These are phyloP conservation scores for Campoletis sonorensis DNA, from an alignment of 1,140 invertebrate species.

Conservation along the genomic window DNA sequence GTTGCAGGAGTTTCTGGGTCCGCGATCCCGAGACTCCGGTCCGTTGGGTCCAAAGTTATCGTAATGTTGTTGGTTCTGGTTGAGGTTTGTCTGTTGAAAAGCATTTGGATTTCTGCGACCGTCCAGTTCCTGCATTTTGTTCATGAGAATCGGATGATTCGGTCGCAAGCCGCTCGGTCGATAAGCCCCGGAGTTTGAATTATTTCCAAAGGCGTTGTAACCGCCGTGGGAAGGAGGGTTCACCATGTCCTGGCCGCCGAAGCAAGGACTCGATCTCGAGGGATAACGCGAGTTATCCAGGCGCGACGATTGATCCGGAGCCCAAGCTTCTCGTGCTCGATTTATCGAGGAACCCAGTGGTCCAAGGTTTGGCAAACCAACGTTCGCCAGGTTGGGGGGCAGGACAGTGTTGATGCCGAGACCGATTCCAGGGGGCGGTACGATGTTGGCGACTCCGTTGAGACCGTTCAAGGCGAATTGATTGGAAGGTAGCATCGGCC, in stretches of 20 bases:
- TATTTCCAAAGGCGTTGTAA: slow-evolving; percentile 19
- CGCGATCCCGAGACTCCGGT: slow-evolving; percentile 41
- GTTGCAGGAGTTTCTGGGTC: slow-evolving; percentile 52
- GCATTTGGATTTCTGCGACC: slow-evolving; percentile 80
- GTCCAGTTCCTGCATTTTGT: slow-evolving; percentile 77
- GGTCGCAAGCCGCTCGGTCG: slow-evolving; percentile 30
- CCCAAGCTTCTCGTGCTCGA: slow-evolving; percentile 62
- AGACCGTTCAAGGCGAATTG: slow-evolving; percentile 70
- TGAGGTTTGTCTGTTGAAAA: slow-evolving; percentile 65
- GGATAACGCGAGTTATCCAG: slow-evolving; percentile 62
- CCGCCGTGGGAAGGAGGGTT: background rate
- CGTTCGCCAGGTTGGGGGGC: slow-evolving; percentile 40
- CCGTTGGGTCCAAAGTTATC: slow-evolving; percentile 50
- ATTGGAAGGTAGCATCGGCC: slow-evolving; percentile 57
- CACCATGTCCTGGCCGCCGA: slow-evolving; percentile 54
- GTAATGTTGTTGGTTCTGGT: slow-evolving; percentile 21
- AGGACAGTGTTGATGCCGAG: slow-evolving; percentile 52
- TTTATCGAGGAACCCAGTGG: slow-evolving; percentile 22
- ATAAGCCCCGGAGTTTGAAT: slow-evolving; percentile 33
- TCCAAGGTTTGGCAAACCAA: slow-evolving; percentile 49
- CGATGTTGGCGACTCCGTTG: slow-evolving; percentile 65
- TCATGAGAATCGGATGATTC: slow-evolving; percentile 65
- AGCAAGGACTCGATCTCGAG: slow-evolving; percentile 57
- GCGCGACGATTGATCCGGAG: slow-evolving; percentile 52
- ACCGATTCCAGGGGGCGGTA: slow-evolving; percentile 58